A percentile compares a stretch with the other conserved stretches of the same genome.
phyloP scores from a whole-genome alignment of 2,797 vertebrate species.

The Pseudochirops corinnae region DNA sequence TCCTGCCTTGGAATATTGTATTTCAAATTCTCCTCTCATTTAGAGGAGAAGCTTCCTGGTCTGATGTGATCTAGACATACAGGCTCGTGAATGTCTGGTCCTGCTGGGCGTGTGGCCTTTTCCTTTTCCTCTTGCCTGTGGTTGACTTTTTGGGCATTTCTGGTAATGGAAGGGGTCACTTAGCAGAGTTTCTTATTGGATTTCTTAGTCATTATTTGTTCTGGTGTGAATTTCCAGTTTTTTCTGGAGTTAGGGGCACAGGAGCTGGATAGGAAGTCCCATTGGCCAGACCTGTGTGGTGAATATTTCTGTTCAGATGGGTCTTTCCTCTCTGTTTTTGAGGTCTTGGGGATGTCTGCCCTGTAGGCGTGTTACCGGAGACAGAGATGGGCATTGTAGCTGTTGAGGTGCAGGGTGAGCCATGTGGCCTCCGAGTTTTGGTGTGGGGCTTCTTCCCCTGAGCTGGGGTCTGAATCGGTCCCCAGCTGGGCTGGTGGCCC shows the following conservation, averaged over 20 bases:
- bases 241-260: neutral
- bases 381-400: neutral
- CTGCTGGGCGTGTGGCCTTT: neutral
- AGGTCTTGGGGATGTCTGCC: neutral
- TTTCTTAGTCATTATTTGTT: neutral
- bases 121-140: neutral
- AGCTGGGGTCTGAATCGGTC: too few species aligned
- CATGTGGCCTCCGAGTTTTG: neutral
- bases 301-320: neutral
- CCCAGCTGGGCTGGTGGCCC: too few species aligned
- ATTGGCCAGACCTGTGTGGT: neutral
- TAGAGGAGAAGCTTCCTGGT: neutral
- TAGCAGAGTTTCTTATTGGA: neutral
- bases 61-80: neutral
- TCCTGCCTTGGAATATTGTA: neutral
- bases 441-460: too few species aligned
- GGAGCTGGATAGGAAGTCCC: neutral
- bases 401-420: neutral
- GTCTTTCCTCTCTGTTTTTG: neutral
- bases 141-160: neutral
- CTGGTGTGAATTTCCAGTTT: neutral
- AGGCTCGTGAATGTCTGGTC: neutral
- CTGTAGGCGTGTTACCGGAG: neutral
- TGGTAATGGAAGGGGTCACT: neutral
- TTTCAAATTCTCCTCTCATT: neutral